These are phyloP conservation scores for Cossypha niveicapilla DNA, from an alignment of 2,797 vertebrate genomes.

Conservation along the genomic window DNA sequence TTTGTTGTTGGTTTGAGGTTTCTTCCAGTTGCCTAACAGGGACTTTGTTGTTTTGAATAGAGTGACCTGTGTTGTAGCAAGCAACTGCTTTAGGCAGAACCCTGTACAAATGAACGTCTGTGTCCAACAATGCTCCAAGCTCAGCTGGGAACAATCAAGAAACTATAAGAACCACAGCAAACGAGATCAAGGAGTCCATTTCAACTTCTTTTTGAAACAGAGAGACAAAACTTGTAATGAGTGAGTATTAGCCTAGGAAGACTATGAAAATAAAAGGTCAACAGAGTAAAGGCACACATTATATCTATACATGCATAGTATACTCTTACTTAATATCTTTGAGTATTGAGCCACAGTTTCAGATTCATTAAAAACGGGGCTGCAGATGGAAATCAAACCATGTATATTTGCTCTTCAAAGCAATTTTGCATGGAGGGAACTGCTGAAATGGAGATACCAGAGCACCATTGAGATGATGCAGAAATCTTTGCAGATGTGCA, in stretches of 20 bases:
- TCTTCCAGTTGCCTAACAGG: neutral
- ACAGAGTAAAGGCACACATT: neutral
- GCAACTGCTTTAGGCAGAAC: neutral
- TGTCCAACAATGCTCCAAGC: neutral
- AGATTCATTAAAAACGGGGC: neutral
- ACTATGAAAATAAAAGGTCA: neutral
- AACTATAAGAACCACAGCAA: neutral
- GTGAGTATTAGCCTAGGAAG: neutral
- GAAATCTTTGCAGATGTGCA: conserved; percentile 16
- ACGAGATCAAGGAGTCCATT: neutral
- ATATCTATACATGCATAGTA: neutral
- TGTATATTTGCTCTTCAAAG: neutral
- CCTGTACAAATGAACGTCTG: rapidly evolving
- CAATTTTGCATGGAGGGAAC: neutral
- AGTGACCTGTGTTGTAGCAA: neutral
- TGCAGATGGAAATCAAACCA: neutral
- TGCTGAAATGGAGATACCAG: conserved; percentile 8
- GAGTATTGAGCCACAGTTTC: neutral
- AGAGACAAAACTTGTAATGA: neutral
- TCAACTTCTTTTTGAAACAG: neutral
- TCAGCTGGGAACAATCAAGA: neutral
- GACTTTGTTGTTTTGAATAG: neutral
- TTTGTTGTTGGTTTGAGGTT: neutral
- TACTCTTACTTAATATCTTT: neutral
- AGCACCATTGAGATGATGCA: neutral